Evolutionary conservation across 2,113 vertebrate genomes (phyloP).

Genomic region (Verasper variegatus): DNA sequence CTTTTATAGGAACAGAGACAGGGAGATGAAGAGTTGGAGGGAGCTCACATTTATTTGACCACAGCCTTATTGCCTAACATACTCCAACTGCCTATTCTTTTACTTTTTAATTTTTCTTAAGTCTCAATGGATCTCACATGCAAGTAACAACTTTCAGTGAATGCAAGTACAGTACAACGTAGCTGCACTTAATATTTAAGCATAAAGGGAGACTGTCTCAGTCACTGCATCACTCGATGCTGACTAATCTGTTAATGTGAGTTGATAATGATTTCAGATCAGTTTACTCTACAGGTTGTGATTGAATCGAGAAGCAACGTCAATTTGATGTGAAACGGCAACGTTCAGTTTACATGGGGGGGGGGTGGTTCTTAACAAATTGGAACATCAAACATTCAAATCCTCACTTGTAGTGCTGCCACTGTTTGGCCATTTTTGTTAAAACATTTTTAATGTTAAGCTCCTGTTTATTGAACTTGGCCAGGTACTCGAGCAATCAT

Average conservation of each 20-base stretch:
- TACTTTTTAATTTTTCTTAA: neutral
- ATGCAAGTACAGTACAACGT: conserved; percentile 1
- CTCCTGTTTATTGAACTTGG: neutral
- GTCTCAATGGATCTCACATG: neutral
- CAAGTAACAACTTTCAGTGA: neutral
- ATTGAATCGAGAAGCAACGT: neutral
- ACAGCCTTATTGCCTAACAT: conserved; percentile 24
- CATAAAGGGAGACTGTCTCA: neutral
- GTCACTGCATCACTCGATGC: too few relatives aligned
- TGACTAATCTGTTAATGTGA: neutral
- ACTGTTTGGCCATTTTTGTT: neutral
- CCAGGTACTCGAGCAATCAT: neutral
- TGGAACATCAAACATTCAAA: neutral
- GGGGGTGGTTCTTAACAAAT: neutral
- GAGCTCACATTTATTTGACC: neutral
- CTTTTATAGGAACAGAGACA: conserved; percentile 25
- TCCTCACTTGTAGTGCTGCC: neutral
- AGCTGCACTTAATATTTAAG: neutral
- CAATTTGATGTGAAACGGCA: neutral
- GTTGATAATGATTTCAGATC: neutral
- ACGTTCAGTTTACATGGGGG: neutral
- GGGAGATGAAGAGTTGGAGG: conserved; percentile 34
- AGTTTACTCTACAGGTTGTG: neutral
- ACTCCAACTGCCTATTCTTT: neutral
- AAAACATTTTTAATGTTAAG: neutral